These are phyloP conservation scores for Megathymus violae DNA, from an alignment of 1,140 invertebrate species.

Conservation along the genomic window DNA sequence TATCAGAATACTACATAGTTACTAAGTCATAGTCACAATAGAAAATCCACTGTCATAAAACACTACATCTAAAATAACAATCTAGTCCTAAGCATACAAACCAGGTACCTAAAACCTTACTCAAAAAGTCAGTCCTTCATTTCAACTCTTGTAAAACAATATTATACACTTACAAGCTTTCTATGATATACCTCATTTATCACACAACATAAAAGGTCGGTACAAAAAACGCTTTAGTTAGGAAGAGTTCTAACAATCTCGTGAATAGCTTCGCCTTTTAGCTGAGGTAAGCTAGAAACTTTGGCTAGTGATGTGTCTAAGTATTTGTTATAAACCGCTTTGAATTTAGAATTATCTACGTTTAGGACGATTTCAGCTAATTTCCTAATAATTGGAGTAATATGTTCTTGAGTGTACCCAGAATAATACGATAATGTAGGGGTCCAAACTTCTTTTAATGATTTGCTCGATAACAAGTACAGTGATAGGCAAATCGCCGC, in stretches of 20 bases:
- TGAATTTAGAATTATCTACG: constrained; percentile 85
- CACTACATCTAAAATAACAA: constrained; percentile 52
- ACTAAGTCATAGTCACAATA: background rate
- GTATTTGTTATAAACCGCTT: constrained; percentile 87
- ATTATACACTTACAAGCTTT: constrained; percentile 27
- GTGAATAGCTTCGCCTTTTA: constrained; percentile 74
- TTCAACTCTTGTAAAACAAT: constrained; percentile 24
- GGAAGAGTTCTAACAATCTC: constrained; percentile 51
- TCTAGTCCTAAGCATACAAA: constrained; percentile 51
- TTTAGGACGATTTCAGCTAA: constrained; percentile 85
- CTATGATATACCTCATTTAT: constrained; percentile 27
- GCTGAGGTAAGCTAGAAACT: constrained; percentile 85
- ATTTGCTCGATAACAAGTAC: constrained; percentile 76
- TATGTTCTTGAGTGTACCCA: constrained; percentile 84
- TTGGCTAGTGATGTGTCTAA: constrained; percentile 84
- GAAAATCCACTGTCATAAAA: constrained; percentile 38
- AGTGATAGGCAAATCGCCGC: constrained; percentile 84
- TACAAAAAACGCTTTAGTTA: constrained; percentile 30
- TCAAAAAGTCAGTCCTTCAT: constrained; percentile 57
- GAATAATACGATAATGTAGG: constrained; percentile 86
- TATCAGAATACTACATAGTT: background rate
- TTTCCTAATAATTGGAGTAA: constrained; percentile 85
- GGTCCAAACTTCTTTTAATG: constrained; percentile 84
- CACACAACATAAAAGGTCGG: constrained; percentile 24
- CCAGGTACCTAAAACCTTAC: constrained; percentile 63